Evolutionary conservation across 2,888 invertebrate species (phyloP), one percentile per base, ranked within the genome.

Genomic region (Alsophila aescularia): DNA sequence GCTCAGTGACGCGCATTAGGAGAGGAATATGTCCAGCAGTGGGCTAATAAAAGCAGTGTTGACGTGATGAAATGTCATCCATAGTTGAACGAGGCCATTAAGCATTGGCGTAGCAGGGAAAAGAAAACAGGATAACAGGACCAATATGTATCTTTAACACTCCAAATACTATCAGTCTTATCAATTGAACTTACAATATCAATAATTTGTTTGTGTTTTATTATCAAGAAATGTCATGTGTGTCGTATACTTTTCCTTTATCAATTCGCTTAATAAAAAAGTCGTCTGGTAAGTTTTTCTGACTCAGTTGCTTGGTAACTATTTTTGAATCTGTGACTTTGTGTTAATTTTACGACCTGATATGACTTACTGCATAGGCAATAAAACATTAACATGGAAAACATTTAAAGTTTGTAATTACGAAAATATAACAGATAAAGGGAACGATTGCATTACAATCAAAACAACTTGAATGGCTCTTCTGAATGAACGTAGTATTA

Each of bases 401-500:
- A 39, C 37, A 31, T 52, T 48, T 14, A 55, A 45, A 34, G 13
- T 10, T 15, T 37, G 14, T 51, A 52, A 49, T 49, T 44, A 16
- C 48, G 24, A 37, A 50, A 35, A 44, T 50, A 52, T 32, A 51
- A 55, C 29, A 56, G 57, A 64, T 64, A 60, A 60, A 47, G 52
- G n/a, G 41, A 37, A 35, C 42, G 49, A 62, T 60, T 58, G 55
- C 40, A 29, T 42, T 43, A 58, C 59, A 60, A 58, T 62, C 55
- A 52, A 54, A 53, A 36, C 45, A 12, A 18, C 51, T 37, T 62
- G 52, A 62, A 62, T 64, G 64, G 32, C 58, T 62, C 67, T 75
- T 63, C 79, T 86, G 85, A 85, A 86, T 88, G 85, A 75, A 80
- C 66, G 57, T 60, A 67, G 66, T 69, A 88, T 88, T 89, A 82